These are phyloP conservation scores for Drosophila hamatofila DNA, from an alignment of 2,888 invertebrate species.

Conservation along the genomic window DNA sequence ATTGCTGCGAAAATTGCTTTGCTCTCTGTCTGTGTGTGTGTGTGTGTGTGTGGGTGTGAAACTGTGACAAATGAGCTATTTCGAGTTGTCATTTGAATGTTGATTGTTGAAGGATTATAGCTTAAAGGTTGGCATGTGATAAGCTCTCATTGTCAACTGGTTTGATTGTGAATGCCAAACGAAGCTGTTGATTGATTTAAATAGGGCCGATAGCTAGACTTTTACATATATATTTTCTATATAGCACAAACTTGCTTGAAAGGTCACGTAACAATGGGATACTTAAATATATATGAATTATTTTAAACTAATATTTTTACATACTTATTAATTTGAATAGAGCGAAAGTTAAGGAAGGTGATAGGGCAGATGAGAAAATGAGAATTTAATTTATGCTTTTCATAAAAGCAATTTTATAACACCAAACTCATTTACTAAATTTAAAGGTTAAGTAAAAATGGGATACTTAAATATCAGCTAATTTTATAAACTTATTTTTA, in stretches of 20 bases:
- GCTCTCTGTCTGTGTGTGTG: constrained; percentile 3
- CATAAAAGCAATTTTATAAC: neutral
- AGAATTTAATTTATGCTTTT: neutral
- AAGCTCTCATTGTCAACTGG: constrained; percentile 33
- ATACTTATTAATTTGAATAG: no score
- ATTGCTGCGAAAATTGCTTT: constrained; percentile 64
- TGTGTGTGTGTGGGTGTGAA: constrained; percentile 21
- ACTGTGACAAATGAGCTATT: constrained; percentile 26
- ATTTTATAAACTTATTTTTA: neutral
- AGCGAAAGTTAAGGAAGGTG: neutral
- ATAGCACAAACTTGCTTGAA: neutral
- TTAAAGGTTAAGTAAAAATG: no score
- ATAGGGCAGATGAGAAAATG: no score
- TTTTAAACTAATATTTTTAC: no score
- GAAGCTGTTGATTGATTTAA: neutral
- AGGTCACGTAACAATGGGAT: no score
- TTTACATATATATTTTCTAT: neutral
- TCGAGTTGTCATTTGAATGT: constrained; percentile 60
- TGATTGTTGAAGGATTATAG: constrained; percentile 62
- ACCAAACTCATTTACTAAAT: no score
- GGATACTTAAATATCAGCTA: neutral
- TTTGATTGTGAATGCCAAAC: constrained; percentile 26
- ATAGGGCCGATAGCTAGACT: neutral
- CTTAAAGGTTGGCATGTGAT: constrained; percentile 41
- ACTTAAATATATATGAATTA: no score